Conservation (phyloP, 1,140 invertebrate genomes). For the Drosophila burlai region DNA sequence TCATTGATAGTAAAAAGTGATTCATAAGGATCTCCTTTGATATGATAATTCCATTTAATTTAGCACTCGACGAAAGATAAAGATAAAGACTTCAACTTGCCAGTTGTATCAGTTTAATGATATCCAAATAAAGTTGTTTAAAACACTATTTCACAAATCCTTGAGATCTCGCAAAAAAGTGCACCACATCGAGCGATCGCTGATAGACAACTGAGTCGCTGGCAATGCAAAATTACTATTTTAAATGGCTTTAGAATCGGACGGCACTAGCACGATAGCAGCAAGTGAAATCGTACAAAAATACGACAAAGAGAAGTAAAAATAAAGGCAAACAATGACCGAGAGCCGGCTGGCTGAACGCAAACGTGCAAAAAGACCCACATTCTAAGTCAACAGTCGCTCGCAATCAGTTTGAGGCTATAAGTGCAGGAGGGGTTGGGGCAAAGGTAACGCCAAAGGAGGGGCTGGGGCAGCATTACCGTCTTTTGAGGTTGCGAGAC, state of each 20-base stretch:
- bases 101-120: conserved; percentile 10
- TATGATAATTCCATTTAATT: not conserved
- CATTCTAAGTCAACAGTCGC: conserved; percentile 52
- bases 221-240: conserved; percentile 51
- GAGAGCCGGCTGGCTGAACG: conserved; percentile 25
- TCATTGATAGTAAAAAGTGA: conserved; percentile 42
- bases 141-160: conserved; percentile 11
- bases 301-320: conserved; percentile 31
- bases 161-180: conserved; percentile 5
- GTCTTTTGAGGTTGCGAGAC: conserved; percentile 26
- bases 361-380: conserved; percentile 69
- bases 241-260: conserved; percentile 66
- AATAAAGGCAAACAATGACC: conserved; percentile 41
- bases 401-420: conserved; percentile 40
- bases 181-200: conserved; percentile 56
- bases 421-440: conserved; percentile 20
- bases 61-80: not conserved
- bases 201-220: conserved; percentile 57
- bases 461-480: not conserved
- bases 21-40: conserved; percentile 10
- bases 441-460: not conserved
- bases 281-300: conserved; percentile 59
- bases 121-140: conserved; percentile 18
- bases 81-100: conserved; percentile 52
- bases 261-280: conserved; percentile 22